Evolutionary conservation across 2,888 invertebrate species (phyloP), one percentile per base, ranked within the genome.

Genomic region (Acrobeloides nanus): DNA sequence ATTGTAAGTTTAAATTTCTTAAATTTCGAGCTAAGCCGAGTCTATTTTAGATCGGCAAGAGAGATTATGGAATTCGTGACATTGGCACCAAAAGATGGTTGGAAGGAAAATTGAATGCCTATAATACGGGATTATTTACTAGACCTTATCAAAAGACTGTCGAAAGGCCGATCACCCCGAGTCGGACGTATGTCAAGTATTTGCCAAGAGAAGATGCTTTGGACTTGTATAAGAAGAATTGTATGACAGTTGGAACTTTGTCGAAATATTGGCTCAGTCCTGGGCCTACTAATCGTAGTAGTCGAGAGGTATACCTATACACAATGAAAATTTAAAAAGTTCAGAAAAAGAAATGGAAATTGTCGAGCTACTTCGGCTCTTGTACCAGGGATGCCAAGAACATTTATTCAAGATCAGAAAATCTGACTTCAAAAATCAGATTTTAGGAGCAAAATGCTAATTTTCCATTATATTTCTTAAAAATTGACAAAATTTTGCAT

Each of bases 151-250:
- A 51, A 18, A 49, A 43, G 21, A 54, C 57, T 12, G 53, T 64
- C 15, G 69, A 70, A 43, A 59, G 61, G 31, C 70, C 70, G 15
- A 20, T 64, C 7, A 59, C 69, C 1, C 62, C 66, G 1, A 38
- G 48, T 15, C 55, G 69, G 45, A 66, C 53, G 46, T 70, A 70
- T 38, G 63, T 70, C 18, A 62, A 66, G 48, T 71, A 69, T 52
- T 72, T 73, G 70, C 64, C 65, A 18, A 60, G 66, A 24, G 71
- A 72, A 32, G 72, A 72, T 43, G 72, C 72, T 10, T 57, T 73
- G 27, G 65, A 67, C 44, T 61, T 72, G 66, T 73, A 65, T 59
- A 73, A 69, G 51, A 72, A 72, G 48, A 48, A 64, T 41, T 70
- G 62, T 51, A 69, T 72, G 72, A 72, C 73, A 31, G 68, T 64